Evolutionary conservation across 2,797 vertebrate genomes (phyloP).

Genomic region (Cichlasoma orientale): DNA sequence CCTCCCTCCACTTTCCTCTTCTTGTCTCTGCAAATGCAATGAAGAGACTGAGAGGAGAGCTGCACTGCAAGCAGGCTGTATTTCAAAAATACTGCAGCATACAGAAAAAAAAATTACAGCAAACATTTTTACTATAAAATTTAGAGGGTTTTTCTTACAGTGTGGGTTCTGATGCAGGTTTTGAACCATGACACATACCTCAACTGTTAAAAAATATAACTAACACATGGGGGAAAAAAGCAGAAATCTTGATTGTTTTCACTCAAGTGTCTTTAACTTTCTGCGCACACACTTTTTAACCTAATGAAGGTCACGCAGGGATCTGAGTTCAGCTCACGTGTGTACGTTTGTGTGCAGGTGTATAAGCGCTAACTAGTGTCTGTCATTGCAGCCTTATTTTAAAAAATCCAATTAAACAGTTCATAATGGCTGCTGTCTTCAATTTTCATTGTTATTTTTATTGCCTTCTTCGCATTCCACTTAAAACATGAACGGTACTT

Average conservation of each 20-base stretch:
- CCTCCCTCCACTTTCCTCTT: conserved; percentile 32
- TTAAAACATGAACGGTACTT: background rate
- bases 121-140: background rate
- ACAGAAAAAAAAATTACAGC: background rate
- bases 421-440: background rate
- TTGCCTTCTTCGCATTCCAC: background rate
- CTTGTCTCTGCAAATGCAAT: conserved; percentile 38
- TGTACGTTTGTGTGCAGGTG: background rate
- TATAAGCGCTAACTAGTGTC: background rate
- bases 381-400: background rate
- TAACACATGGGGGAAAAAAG: too few relatives aligned
- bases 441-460: background rate
- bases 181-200: conserved; percentile 11
- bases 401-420: background rate
- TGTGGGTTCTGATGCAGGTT: conserved; percentile 1
- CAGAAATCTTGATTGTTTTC: too few relatives aligned
- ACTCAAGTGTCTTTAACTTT: too few relatives aligned
- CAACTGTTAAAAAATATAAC: background rate
- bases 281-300: too few relatives aligned
- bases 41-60: conserved; percentile 5
- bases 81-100: background rate
- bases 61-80: background rate
- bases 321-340: background rate
- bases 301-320: conserved; percentile 17
- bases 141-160: background rate